These are phyloP conservation scores for Sterrhoptilus dennistouni DNA, from an alignment of 2,113 vertebrate genomes.

Conservation along the genomic window DNA sequence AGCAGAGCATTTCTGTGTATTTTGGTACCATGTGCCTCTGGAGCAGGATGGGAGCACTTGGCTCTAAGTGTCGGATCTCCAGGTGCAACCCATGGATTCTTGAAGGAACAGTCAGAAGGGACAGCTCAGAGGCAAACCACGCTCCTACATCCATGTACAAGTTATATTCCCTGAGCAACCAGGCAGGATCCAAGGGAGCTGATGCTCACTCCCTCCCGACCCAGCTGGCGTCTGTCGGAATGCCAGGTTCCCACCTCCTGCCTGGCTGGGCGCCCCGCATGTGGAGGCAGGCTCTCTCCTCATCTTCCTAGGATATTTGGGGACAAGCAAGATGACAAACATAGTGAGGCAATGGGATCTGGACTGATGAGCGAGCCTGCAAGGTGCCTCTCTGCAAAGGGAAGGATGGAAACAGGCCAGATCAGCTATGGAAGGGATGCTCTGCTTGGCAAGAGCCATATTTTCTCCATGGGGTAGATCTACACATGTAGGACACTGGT, in stretches of 20 bases:
- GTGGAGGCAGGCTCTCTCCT: neutral
- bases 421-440: neutral
- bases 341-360: neutral
- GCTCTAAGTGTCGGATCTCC: neutral
- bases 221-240: accelerated
- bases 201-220: neutral
- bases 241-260: accelerated
- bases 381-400: neutral
- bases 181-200: neutral
- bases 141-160: neutral
- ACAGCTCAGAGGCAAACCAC: neutral
- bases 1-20: neutral
- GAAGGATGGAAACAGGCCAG: neutral
- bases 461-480: neutral
- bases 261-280: neutral
- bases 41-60: neutral
- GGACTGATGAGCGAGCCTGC: neutral
- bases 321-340: neutral
- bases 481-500: neutral
- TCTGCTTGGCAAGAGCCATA: neutral
- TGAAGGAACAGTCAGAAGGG: neutral
- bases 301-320: neutral
- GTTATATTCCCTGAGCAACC: neutral
- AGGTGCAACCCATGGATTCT: neutral
- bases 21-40: accelerated